phyloP scores from a whole-genome alignment of 1,140 invertebrate genomes.

The Dufourea novaeangliae region DNA sequence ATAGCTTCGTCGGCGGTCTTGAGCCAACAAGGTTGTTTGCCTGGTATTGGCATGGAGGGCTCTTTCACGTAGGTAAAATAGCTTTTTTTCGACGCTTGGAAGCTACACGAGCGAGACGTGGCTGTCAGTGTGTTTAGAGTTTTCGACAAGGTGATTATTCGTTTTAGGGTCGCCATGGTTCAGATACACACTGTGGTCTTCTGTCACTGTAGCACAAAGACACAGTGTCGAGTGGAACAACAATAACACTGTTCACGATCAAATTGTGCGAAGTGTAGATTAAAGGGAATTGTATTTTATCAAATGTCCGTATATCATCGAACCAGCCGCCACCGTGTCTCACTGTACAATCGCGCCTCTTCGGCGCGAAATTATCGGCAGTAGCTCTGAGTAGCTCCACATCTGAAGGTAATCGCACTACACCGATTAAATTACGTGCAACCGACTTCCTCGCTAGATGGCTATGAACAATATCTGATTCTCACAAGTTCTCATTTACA shows the following conservation, averaged over 20 bases:
- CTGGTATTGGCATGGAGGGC: slow-evolving; percentile 77
- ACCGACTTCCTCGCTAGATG: background rate
- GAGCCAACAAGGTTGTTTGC: slow-evolving; percentile 75
- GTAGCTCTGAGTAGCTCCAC: slow-evolving; percentile 10
- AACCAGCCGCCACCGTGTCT: slow-evolving; percentile 43
- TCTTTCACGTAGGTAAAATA: slow-evolving; percentile 82
- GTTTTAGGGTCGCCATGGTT: slow-evolving; percentile 75
- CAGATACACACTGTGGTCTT: slow-evolving; percentile 22
- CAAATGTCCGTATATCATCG: background rate
- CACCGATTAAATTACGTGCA: no score
- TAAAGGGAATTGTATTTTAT: background rate
- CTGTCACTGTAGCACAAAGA: slow-evolving; percentile 2
- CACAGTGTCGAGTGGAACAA: slow-evolving; percentile 38
- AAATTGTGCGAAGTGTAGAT: background rate
- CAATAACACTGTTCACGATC: background rate
- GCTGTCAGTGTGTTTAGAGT: slow-evolving; percentile 61
- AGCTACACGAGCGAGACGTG: slow-evolving; percentile 50
- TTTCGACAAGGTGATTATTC: slow-evolving; percentile 69
- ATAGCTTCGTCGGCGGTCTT: slow-evolving; percentile 78
- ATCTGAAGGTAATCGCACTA: slow-evolving; percentile 2
- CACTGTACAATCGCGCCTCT: slow-evolving; percentile 29
- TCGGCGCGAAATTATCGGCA: slow-evolving; percentile 27
- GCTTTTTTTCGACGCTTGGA: slow-evolving; percentile 74
- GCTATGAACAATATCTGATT: background rate
- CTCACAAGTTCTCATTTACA: background rate